A percentile compares a stretch with the other conserved stretches of the same genome.
These are phyloP conservation scores for Peromyscus eremicus DNA, from an alignment of 2,797 vertebrate species.

Conservation along the genomic window DNA sequence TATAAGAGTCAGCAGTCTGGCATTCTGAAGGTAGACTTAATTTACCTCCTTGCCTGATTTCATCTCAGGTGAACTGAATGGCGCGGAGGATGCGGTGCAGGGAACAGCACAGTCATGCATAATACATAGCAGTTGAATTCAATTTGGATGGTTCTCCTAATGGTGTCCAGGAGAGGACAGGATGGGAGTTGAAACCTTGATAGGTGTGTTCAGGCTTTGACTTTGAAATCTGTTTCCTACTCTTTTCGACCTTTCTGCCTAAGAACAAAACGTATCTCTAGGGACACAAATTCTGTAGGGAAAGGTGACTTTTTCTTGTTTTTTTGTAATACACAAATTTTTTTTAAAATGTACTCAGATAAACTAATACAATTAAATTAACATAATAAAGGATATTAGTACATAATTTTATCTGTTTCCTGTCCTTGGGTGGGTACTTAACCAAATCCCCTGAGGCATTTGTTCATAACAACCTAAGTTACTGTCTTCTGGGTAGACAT, in stretches of 20 bases:
- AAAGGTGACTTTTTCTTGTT: neutral
- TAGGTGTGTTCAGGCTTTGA: constrained; percentile 46
- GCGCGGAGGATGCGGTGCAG: constrained; percentile 35
- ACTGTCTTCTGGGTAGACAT: neutral
- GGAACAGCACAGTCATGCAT: constrained; percentile 55
- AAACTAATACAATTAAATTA: neutral
- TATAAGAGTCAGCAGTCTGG: constrained; percentile 70
- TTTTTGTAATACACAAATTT: neutral
- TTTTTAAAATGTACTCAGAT: neutral
- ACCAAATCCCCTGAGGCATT: neutral
- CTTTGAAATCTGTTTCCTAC: constrained; percentile 72
- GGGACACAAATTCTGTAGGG: neutral
- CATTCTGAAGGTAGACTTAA: constrained; percentile 73
- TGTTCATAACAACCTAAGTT: constrained; percentile 45
- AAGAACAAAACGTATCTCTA: constrained; percentile 58
- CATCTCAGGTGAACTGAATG: constrained; percentile 77
- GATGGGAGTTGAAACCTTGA: neutral
- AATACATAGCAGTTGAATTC: constrained; percentile 62
- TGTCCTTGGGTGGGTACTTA: constrained; percentile 34
- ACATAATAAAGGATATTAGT: constrained; percentile 48
- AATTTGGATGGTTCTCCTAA: constrained; percentile 61
- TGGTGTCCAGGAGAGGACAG: constrained; percentile 54
- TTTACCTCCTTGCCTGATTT: constrained; percentile 80
- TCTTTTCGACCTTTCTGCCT: constrained; percentile 50
- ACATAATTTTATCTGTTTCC: constrained; percentile 33